Conservation (phyloP, 2,797 vertebrate species). For the Notamacropus eugenii region DNA sequence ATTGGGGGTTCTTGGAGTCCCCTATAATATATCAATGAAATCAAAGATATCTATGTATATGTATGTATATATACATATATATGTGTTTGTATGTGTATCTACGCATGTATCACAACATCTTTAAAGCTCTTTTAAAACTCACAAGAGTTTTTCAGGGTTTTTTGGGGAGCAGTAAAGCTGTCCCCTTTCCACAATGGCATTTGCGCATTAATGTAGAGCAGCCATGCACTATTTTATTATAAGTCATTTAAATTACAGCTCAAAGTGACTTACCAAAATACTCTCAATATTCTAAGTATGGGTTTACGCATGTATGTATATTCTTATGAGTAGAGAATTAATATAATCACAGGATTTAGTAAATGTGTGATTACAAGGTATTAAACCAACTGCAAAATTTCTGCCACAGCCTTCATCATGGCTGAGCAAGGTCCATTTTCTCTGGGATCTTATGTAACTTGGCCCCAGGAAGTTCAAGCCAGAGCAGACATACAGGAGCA, state of each 20-base stretch:
- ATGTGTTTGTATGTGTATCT: too few relatives aligned
- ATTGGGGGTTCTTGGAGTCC: background rate
- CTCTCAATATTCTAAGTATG: background rate
- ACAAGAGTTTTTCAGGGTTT: background rate
- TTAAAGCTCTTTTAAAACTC: too few relatives aligned
- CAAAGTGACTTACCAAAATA: background rate
- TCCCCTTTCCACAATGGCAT: background rate
- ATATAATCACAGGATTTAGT: background rate
- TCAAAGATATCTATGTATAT: too few relatives aligned
- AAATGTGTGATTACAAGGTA: background rate
- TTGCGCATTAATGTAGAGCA: background rate
- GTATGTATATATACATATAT: too few relatives aligned
- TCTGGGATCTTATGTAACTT: background rate
- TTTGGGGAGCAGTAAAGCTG: background rate
- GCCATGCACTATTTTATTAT: background rate
- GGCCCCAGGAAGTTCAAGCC: background rate
- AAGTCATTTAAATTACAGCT: background rate
- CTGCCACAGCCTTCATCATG: background rate
- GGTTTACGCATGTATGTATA: background rate
- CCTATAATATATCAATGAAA: too few relatives aligned
- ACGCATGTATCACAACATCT: too few relatives aligned
- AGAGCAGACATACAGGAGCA: background rate
- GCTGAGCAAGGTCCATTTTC: background rate
- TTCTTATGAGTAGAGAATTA: background rate
- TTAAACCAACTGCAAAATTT: background rate